These are phyloP conservation scores for Pionites leucogaster DNA, from an alignment of 2,113 vertebrate genomes.

Conservation along the genomic window DNA sequence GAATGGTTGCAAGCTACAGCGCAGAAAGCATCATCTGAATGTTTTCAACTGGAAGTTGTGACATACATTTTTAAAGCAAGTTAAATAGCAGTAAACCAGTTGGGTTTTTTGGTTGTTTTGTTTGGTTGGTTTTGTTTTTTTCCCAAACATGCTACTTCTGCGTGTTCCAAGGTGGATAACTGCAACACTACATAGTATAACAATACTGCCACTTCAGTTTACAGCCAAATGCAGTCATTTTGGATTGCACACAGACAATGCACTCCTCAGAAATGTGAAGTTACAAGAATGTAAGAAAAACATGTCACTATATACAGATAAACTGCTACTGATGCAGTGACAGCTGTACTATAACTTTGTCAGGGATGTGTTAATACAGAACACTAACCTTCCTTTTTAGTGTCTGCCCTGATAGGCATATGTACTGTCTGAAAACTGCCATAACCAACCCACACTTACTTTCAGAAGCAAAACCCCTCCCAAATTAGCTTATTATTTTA, in stretches of 20 bases:
- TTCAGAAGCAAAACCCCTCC: not conserved
- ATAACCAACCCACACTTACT: not conserved
- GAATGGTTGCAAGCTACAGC: not conserved
- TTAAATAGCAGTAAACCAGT: not conserved
- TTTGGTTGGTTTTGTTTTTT: not conserved
- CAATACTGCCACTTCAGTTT: not conserved
- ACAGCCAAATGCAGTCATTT: not conserved
- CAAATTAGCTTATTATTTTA: not conserved
- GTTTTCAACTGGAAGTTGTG: not conserved
- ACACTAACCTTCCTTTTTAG: not conserved
- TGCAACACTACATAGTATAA: fast-evolving
- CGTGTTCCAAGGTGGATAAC: not conserved
- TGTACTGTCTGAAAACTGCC: not conserved
- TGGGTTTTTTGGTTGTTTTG: not conserved
- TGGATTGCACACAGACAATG: not conserved
- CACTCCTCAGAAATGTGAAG: not conserved
- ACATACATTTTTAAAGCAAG: not conserved
- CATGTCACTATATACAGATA: not conserved
- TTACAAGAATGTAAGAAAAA: not conserved
- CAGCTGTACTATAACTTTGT: not conserved
- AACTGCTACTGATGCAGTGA: not conserved
- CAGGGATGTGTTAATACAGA: not conserved
- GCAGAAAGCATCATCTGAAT: not conserved
- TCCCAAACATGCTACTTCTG: not conserved
- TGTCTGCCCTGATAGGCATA: not conserved